Percentiles rank a stretch among this genome's conserved stretches.
Evolutionary conservation across 2,113 vertebrate genomes (phyloP).

Genomic region (Meriones unguiculatus): DNA sequence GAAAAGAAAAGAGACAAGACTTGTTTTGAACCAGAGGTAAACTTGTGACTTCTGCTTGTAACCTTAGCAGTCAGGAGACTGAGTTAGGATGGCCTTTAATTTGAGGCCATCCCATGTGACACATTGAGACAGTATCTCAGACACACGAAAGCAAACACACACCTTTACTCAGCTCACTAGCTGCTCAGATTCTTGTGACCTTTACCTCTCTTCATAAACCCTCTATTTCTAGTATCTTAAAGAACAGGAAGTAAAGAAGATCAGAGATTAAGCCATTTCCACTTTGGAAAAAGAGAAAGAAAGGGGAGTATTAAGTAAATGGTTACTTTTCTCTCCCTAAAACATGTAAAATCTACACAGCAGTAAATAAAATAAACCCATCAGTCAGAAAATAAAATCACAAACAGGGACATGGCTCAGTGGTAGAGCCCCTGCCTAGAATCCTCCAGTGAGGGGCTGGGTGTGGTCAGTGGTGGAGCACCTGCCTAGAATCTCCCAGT

Average conservation of each 20-base stretch:
- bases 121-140: background rate
- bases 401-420: background rate
- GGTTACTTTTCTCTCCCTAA: background rate
- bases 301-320: background rate
- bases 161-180: background rate
- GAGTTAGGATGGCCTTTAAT: background rate
- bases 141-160: background rate
- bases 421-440: background rate
- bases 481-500: background rate
- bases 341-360: background rate
- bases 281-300: background rate
- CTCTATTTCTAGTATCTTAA: background rate
- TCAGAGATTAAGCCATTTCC: conserved; percentile 8
- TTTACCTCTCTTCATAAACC: background rate
- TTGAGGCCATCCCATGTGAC: background rate
- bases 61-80: background rate
- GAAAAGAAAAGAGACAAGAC: too few species aligned
- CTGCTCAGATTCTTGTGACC: background rate
- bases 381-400: background rate
- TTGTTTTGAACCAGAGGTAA: background rate
- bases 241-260: background rate
- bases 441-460: background rate
- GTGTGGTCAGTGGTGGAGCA: background rate
- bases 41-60: background rate
- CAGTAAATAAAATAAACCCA: background rate